Evolutionary conservation across 1,140 invertebrate species (phyloP).

Genomic region (Chionoecetes opilio): DNA sequence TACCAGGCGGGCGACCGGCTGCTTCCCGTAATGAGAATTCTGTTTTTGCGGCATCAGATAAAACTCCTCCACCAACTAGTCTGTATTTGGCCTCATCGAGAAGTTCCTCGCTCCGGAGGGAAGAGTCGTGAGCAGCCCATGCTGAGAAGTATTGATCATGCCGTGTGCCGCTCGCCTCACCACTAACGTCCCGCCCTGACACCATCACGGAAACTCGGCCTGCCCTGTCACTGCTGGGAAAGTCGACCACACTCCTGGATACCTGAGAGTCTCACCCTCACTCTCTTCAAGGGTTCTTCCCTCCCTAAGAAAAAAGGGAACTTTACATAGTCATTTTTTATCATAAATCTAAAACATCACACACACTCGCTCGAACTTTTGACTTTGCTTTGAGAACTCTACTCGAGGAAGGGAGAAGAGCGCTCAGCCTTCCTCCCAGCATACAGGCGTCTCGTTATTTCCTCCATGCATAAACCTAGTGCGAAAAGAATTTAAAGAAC

Average conservation of each 20-base stretch:
- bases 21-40: no score
- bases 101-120: neutral
- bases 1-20: no score
- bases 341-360: neutral
- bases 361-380: neutral
- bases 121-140: neutral
- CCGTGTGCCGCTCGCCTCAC: neutral
- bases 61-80: no score
- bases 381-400: neutral
- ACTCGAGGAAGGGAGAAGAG: neutral
- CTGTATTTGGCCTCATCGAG: no score
- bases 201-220: neutral
- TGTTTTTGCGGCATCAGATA: no score
- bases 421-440: no score
- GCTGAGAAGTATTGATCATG: neutral
- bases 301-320: no score
- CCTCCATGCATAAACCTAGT: no score
- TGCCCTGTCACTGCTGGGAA: neutral
- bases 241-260: neutral
- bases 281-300: neutral
- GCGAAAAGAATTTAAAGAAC: no score
- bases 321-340: neutral
- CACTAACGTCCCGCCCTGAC: neutral
- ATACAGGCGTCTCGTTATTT: no score
- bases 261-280: neutral